phyloP scores from a whole-genome alignment of 1,140 invertebrate species.

The Prorops nasuta region DNA sequence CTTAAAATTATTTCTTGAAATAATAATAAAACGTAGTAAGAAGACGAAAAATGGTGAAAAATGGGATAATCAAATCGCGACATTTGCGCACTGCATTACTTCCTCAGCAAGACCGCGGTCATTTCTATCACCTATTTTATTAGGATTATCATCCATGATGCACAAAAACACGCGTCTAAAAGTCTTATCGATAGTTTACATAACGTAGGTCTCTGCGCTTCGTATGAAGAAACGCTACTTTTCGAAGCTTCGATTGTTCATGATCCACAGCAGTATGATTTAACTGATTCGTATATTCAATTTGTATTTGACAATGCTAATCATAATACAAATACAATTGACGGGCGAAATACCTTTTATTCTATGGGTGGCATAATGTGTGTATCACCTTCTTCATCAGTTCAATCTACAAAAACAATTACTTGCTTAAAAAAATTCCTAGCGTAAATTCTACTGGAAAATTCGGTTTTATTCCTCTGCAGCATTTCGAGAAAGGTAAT shows the following conservation, averaged over 20 bases:
- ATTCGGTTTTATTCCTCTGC: constrained; percentile 1
- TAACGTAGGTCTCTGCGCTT: constrained; percentile 33
- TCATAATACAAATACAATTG: constrained; percentile 26
- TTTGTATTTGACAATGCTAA: constrained; percentile 35
- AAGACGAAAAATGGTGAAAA: background rate
- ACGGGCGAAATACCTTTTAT: constrained; percentile 30
- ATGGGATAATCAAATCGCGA: background rate
- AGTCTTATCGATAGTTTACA: constrained; percentile 38
- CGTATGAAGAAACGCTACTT: constrained; percentile 34
- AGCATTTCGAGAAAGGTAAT: background rate
- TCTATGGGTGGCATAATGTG: constrained; percentile 25
- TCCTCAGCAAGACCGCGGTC: constrained; percentile 27
- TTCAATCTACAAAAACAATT: constrained; percentile 1
- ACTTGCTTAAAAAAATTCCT: constrained; percentile 3
- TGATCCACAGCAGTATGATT: constrained; percentile 21
- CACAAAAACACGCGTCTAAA: constrained; percentile 35
- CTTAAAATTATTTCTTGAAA: background rate
- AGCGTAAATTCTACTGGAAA: background rate
- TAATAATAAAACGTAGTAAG: background rate
- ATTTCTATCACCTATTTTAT: constrained; percentile 41
- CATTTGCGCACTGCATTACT: constrained; percentile 34
- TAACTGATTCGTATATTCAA: constrained; percentile 12
- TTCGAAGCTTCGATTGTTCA: constrained; percentile 42
- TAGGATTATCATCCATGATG: constrained; percentile 35
- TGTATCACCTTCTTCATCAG: constrained; percentile 11